Percentiles rank a stretch among this genome's conserved stretches.
These are phyloP conservation scores for Brenthis daphne DNA, from an alignment of 2,888 invertebrate species.

Conservation along the genomic window DNA sequence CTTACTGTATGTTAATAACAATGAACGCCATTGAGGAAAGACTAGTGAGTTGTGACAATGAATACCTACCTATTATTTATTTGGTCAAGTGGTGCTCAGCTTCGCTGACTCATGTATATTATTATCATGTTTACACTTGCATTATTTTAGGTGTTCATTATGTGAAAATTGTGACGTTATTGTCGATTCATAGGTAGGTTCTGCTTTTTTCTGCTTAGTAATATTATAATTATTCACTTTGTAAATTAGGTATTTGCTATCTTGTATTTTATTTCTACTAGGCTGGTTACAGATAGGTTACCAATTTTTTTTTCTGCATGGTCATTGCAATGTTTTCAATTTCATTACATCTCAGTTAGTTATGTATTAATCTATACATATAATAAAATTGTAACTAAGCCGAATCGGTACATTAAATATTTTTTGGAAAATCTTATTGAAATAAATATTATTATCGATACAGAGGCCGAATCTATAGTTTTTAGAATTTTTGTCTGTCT, in stretches of 20 bases:
- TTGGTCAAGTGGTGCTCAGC: constrained; percentile 70
- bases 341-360: not conserved
- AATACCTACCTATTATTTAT: constrained; percentile 73
- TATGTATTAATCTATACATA: not conserved
- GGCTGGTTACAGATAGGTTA: too few species aligned
- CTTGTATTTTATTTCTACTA: too few species aligned
- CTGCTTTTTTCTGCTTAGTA: constrained; percentile 1
- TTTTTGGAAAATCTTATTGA: too few species aligned
- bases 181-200: not conserved
- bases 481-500: too few species aligned
- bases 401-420: too few species aligned
- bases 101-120: constrained; percentile 74
- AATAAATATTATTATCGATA: too few species aligned
- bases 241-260: too few species aligned
- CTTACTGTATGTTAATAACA: constrained; percentile 43
- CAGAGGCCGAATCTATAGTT: too few species aligned
- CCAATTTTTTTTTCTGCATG: not conserved
- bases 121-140: constrained; percentile 71
- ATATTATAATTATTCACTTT: too few species aligned
- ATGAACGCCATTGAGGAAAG: constrained; percentile 60
- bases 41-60: constrained; percentile 58
- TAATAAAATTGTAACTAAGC: too few species aligned
- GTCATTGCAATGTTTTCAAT: not conserved
- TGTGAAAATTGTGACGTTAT: not conserved
- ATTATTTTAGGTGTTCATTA: constrained; percentile 28